These are phyloP conservation scores for Oophaga sylvatica DNA, from an alignment of 2,797 vertebrate genomes.

Conservation along the genomic window DNA sequence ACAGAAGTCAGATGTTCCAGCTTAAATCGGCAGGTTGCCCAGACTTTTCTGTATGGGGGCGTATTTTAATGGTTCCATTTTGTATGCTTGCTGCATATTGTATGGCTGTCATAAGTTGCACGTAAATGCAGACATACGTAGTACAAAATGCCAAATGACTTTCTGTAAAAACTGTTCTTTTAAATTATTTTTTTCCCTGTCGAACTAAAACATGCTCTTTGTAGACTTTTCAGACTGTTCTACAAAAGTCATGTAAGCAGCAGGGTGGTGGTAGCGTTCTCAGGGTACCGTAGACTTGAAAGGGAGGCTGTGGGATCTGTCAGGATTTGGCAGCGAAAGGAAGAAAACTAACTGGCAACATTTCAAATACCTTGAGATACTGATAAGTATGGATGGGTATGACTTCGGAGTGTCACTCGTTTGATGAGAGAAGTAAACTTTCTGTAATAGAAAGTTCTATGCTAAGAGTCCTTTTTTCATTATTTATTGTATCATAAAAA, in stretches of 20 bases:
- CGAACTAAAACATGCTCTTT: conserved; percentile 46
- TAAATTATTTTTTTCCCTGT: neutral
- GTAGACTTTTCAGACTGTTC: conserved; percentile 47
- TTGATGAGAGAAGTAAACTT: conserved; percentile 22
- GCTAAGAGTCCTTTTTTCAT: neutral
- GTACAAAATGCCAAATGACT: conserved; percentile 25
- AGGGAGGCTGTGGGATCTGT: conserved; percentile 9
- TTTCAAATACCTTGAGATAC: conserved; percentile 26
- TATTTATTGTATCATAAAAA: conserved; percentile 46
- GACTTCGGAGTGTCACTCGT: conserved; percentile 31
- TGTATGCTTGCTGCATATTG: neutral
- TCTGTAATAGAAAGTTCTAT: conserved; percentile 21
- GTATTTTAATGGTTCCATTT: neutral
- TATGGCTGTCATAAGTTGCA: conserved; percentile 13
- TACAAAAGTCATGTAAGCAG: conserved; percentile 27
- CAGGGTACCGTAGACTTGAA: conserved; percentile 13
- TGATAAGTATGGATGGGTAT: neutral
- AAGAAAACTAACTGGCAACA: neutral
- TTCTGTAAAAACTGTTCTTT: conserved; percentile 33
- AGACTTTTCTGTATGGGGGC: too few relatives aligned
- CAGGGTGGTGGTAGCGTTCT: conserved; percentile 38
- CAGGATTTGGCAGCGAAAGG: conserved; percentile 35
- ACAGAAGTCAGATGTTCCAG: too few relatives aligned
- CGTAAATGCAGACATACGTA: conserved; percentile 40
- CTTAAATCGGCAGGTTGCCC: too few relatives aligned